Conservation (phyloP, 1,140 invertebrate species). For the Paraescarpia echinospica region DNA sequence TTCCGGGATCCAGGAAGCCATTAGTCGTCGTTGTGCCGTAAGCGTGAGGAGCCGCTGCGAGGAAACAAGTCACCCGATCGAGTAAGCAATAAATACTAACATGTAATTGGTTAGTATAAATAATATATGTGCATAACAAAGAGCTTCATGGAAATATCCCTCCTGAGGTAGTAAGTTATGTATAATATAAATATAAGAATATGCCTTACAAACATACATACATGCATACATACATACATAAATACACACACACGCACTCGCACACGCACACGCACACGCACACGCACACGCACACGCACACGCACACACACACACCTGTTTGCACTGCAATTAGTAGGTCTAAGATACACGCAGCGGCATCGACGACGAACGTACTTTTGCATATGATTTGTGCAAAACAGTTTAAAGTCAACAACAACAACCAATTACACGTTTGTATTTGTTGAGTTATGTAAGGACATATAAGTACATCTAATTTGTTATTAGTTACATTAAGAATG, state of each 20-base stretch:
- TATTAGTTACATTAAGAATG: too few species aligned
- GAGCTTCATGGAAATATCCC: too few species aligned
- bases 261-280: conserved; percentile 25
- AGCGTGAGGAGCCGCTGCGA: not conserved
- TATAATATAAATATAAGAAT: not conserved
- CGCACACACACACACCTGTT: not conserved
- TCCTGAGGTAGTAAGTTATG: too few species aligned
- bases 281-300: conserved; percentile 24
- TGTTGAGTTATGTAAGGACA: too few species aligned
- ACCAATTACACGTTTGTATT: too few species aligned
- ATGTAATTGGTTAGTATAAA: not conserved
- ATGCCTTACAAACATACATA: conserved; percentile 17
- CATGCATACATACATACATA: conserved; percentile 18
- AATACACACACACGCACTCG: conserved; percentile 23
- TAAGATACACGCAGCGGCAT: too few species aligned
- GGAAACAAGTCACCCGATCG: not conserved
- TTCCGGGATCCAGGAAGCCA: not conserved
- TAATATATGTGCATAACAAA: too few species aligned
- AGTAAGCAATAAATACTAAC: not conserved
- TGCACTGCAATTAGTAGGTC: not conserved
- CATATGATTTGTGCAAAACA: too few species aligned
- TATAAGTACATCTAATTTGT: too few species aligned
- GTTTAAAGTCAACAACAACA: too few species aligned
- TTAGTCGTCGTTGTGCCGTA: not conserved
- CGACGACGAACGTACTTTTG: too few species aligned